Evolutionary conservation across 2,797 vertebrate species (phyloP).

Genomic region (Fratercula arctica): DNA sequence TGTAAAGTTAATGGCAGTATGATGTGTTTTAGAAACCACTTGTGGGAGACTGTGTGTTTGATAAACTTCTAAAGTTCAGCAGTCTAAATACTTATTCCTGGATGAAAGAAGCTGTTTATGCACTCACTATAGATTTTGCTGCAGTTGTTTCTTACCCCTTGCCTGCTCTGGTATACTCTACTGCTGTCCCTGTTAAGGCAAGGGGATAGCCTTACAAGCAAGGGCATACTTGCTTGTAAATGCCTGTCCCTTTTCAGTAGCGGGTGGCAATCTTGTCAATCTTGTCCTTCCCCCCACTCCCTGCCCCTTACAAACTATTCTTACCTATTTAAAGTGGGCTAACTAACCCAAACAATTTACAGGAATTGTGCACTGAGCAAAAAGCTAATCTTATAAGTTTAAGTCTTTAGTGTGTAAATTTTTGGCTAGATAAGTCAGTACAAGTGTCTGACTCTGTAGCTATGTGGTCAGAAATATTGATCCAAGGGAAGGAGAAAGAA

Average conservation of each 20-base stretch:
- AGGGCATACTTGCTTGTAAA: not conserved
- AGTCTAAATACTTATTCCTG: not conserved
- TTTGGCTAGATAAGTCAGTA: not conserved
- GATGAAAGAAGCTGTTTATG: not conserved
- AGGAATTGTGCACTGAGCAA: too few relatives aligned
- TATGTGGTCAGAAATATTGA: not conserved
- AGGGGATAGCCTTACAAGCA: not conserved
- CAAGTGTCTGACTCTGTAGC: not conserved
- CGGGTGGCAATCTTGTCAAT: not conserved
- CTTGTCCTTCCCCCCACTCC: too few relatives aligned
- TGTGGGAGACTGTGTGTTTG: rapidly evolving
- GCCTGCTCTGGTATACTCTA: rapidly evolving
- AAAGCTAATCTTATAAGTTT: not conserved
- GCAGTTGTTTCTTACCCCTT: not conserved
- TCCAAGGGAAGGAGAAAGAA: not conserved
- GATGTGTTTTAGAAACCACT: not conserved
- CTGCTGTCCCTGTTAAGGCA: not conserved
- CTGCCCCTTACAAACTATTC: not conserved
- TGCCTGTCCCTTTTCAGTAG: not conserved
- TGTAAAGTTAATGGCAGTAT: not conserved
- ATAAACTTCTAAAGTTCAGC: not conserved
- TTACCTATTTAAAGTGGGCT: not conserved
- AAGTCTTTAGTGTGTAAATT: not conserved
- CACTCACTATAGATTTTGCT: not conserved
- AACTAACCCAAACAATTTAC: too few relatives aligned